Percentiles rank a stretch among this genome's conserved stretches.
Evolutionary conservation across 1,140 invertebrate genomes (phyloP).

Genomic region (Parasteatoda tepidariorum): DNA sequence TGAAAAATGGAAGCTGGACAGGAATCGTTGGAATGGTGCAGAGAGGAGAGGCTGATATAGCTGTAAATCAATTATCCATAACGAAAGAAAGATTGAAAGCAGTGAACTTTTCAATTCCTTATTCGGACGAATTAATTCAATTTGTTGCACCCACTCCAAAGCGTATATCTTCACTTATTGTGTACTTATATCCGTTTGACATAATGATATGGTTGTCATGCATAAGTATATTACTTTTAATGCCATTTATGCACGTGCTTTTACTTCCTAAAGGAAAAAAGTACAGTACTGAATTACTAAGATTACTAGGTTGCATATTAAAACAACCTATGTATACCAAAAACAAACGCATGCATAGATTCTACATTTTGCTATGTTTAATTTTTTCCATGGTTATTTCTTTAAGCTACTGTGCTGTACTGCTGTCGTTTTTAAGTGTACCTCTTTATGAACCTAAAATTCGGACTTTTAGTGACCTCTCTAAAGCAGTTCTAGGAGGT

Average conservation of each 20-base stretch:
- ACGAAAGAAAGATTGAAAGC: constrained; percentile 66
- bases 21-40: constrained; percentile 50
- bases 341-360: neutral
- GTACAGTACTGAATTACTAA: neutral
- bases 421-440: too few species aligned
- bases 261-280: neutral
- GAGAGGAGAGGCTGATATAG: constrained; percentile 66
- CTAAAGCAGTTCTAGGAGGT: neutral
- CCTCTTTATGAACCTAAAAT: neutral
- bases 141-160: neutral
- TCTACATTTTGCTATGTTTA: neutral
- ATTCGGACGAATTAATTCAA: neutral
- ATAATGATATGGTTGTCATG: neutral
- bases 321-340: neutral
- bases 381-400: neutral
- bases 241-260: neutral
- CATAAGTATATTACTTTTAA: neutral
- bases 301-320: neutral
- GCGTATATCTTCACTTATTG: neutral
- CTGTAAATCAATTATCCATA: constrained; percentile 68
- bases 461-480: neutral
- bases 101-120: constrained; percentile 64
- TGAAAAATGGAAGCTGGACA: neutral
- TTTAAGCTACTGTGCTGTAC: neutral
- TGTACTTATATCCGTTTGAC: neutral